Percentiles rank a stretch among this genome's conserved stretches.
These are phyloP conservation scores for Girardinichthys multiradiatus DNA, from an alignment of 2,113 vertebrate genomes.

Conservation along the genomic window DNA sequence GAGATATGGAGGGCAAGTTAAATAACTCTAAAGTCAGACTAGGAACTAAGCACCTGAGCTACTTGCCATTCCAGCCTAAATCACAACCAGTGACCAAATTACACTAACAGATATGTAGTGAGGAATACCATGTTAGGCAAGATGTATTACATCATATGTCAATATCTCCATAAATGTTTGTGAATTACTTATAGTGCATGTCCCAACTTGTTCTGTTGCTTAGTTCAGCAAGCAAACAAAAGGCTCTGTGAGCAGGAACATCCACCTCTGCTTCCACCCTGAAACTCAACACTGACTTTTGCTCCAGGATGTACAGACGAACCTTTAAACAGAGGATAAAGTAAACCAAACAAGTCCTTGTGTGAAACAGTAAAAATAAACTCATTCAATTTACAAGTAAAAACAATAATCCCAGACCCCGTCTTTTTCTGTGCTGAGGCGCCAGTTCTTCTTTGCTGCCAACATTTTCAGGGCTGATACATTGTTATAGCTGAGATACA, in stretches of 20 bases:
- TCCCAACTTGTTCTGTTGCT: conserved; percentile 86
- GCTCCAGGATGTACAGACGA: conserved; percentile 88
- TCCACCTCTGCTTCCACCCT: conserved; percentile 83
- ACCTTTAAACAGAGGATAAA: conserved; percentile 75
- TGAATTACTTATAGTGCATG: conserved; percentile 83
- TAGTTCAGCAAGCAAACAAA: conserved; percentile 87
- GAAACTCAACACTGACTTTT: conserved; percentile 88
- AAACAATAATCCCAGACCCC: conserved; percentile 75
- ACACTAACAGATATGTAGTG: no score
- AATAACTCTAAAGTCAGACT: no score
- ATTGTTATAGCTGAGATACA: conserved; percentile 96
- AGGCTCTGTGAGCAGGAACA: conserved; percentile 80
- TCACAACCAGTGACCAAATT: no score
- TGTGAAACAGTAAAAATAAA: background rate
- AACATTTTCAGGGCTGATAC: conserved; percentile 91
- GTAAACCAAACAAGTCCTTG: background rate
- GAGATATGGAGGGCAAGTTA: no score
- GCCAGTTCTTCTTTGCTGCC: conserved; percentile 87
- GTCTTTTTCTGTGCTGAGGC: conserved; percentile 83
- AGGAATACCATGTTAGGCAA: no score
- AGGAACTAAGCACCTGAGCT: no score
- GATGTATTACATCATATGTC: background rate
- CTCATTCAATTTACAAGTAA: background rate
- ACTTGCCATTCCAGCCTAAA: no score
- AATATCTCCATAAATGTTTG: conserved; percentile 14